phyloP scores from a whole-genome alignment of 2,797 vertebrate genomes.

The Pipistrellus pygmaeus region DNA sequence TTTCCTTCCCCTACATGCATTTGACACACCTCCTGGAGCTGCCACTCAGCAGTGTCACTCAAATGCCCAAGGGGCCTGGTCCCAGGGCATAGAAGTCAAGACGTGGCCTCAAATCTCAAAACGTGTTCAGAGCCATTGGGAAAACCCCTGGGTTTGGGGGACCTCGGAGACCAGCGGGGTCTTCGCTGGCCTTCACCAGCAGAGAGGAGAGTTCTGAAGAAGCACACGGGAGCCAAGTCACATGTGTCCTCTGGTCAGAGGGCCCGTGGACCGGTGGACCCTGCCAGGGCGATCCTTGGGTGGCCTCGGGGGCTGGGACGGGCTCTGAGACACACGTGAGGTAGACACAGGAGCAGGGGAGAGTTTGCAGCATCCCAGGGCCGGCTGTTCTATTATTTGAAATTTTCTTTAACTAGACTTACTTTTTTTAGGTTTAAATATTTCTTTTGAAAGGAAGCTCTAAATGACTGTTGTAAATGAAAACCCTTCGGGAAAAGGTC shows the following conservation, averaged over 20 bases:
- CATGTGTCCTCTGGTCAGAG: background rate
- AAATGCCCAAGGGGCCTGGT: background rate
- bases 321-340: background rate
- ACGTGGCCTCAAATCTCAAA: background rate
- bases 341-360: background rate
- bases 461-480: background rate
- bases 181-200: background rate
- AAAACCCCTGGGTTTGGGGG: background rate
- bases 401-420: background rate
- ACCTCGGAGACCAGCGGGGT: too few species aligned
- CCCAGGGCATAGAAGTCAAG: background rate
- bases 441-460: slow-evolving; percentile 13
- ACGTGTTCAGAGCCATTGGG: background rate
- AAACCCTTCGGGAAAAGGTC: background rate
- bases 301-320: background rate
- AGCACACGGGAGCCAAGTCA: background rate
- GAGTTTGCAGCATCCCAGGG: background rate
- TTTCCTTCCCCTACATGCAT: background rate
- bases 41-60: background rate
- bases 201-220: background rate
- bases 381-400: background rate
- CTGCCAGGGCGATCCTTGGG: background rate
- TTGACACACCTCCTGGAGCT: background rate
- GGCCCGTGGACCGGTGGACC: rapidly evolving
- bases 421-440: background rate